Evolutionary conservation across 23 tunicate genomes (phyloP).

Genomic region (Phallusia fumigata): DNA sequence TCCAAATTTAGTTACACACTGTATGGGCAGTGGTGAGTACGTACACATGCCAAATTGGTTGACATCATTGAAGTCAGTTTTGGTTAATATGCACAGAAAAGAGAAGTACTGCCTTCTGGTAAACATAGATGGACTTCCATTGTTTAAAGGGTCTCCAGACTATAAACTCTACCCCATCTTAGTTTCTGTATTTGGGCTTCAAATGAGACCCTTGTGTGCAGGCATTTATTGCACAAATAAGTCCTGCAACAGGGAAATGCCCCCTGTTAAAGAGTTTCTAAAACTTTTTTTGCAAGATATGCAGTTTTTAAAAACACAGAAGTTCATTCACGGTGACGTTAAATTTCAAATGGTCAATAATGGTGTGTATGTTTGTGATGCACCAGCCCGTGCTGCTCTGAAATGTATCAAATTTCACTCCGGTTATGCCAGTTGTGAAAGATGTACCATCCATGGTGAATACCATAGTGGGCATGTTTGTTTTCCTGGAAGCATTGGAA

Average conservation of each 20-base stretch:
- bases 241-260: conserved; percentile 18
- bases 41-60: background rate
- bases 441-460: conserved; percentile 38
- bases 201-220: conserved; percentile 16
- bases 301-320: background rate
- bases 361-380: conserved; percentile 50
- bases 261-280: background rate
- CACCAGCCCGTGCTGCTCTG: conserved; percentile 46
- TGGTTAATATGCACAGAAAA: background rate
- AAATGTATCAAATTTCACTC: conserved; percentile 39
- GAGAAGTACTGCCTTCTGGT: background rate
- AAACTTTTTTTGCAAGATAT: conserved; percentile 7
- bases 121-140: background rate
- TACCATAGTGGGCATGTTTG: conserved; percentile 31
- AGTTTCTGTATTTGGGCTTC: background rate
- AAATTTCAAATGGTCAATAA: background rate
- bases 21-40: background rate
- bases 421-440: conserved; percentile 28
- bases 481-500: background rate
- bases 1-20: too few relatives aligned
- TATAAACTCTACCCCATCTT: conserved; percentile 12
- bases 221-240: conserved; percentile 17
- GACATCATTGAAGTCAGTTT: background rate
- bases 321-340: background rate
- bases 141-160: background rate